phyloP scores from a whole-genome alignment of 2,113 vertebrate species.

The Pelmatolapia mariae region DNA sequence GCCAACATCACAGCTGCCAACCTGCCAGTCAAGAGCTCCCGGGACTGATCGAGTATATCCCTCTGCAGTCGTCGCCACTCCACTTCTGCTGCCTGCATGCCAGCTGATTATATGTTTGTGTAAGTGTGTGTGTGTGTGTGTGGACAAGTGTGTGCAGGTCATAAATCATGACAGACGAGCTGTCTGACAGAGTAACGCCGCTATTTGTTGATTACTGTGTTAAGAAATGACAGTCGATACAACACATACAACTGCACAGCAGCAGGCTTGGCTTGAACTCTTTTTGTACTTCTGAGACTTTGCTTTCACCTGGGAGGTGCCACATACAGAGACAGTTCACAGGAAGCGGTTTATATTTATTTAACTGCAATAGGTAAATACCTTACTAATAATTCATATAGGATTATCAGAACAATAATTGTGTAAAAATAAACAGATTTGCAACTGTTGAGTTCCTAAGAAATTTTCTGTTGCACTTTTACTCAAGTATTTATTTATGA shows the following conservation, averaged over 20 bases:
- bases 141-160: not conserved
- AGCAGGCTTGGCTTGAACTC: not conserved
- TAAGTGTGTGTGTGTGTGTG: not conserved
- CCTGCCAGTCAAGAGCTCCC: slow-evolving; percentile 15
- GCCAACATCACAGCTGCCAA: slow-evolving; percentile 5
- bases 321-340: not conserved
- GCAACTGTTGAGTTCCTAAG: not conserved
- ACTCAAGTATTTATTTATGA: not conserved
- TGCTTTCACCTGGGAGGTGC: not conserved
- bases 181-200: not conserved
- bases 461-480: not conserved
- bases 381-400: not conserved
- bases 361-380: not conserved
- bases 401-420: not conserved
- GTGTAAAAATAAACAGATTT: not conserved
- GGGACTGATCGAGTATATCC: slow-evolving; percentile 20
- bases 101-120: slow-evolving; percentile 14
- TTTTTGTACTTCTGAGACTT: not conserved
- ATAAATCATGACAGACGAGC: slow-evolving; percentile 33
- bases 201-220: slow-evolving; percentile 35
- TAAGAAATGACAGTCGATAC: slow-evolving; percentile 26
- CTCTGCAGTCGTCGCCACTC: not conserved
- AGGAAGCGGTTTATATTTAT: not conserved
- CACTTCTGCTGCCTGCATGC: not conserved
- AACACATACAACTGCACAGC: not conserved